A percentile compares a stretch with the other conserved stretches of the same genome.
Evolutionary conservation across 2,888 invertebrate genomes (phyloP).

Genomic region (Aphodius granarius): DNA sequence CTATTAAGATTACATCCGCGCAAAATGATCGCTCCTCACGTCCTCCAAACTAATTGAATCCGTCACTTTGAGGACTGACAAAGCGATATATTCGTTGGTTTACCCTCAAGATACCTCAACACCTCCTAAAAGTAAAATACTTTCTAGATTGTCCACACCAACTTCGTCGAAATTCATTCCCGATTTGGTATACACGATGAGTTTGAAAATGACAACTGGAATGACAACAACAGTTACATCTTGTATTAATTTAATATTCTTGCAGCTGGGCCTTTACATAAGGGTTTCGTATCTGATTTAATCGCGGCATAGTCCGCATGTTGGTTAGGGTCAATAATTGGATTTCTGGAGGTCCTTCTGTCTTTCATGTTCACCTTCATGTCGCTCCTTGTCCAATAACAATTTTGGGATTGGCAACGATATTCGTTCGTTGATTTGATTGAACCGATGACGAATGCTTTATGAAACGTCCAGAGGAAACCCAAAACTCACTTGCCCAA

Average conservation of each 20-base stretch:
- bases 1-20: conserved; percentile 20
- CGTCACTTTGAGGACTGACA: not conserved
- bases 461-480: too few species aligned
- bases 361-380: not conserved
- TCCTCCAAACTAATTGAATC: not conserved
- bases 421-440: too few species aligned
- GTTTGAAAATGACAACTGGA: not conserved
- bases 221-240: not conserved
- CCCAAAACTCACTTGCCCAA: too few species aligned
- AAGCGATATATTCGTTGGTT: not conserved
- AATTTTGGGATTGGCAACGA: not conserved
- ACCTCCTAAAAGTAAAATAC: not conserved
- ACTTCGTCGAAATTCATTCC: too few species aligned
- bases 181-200: not conserved
- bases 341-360: not conserved
- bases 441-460: too few species aligned
- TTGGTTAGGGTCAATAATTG: not conserved
- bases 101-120: not conserved
- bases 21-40: not conserved
- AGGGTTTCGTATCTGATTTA: not conserved
- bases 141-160: too few species aligned
- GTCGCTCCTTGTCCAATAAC: not conserved
- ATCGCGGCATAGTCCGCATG: not conserved
- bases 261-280: not conserved
- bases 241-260: not conserved